Evolutionary conservation across 2,888 invertebrate genomes (phyloP).

Genomic region (Synergus umbraculus): DNA sequence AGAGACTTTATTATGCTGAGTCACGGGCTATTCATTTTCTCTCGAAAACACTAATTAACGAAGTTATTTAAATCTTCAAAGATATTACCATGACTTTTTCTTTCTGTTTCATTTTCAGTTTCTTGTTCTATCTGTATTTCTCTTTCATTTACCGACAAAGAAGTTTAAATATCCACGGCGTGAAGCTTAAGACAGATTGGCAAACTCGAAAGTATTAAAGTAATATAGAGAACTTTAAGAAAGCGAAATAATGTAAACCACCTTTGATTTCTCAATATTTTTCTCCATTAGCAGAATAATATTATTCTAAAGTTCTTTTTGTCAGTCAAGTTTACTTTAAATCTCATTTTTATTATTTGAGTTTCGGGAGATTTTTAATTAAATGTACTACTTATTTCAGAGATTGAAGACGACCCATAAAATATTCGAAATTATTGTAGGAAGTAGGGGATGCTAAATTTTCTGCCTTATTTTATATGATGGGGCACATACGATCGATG

Average conservation of each 20-base stretch:
- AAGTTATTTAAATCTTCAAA: neutral
- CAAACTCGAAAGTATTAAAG: neutral
- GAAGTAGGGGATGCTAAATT: too few relatives aligned
- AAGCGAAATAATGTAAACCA: neutral
- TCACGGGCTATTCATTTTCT: neutral
- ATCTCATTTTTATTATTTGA: too few relatives aligned
- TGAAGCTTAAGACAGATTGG: neutral
- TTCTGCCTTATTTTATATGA: too few relatives aligned
- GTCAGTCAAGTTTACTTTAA: too few relatives aligned
- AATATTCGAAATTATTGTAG: too few relatives aligned
- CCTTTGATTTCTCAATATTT: neutral
- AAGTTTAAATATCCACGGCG: neutral
- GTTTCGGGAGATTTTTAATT: too few relatives aligned
- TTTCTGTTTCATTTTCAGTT: neutral
- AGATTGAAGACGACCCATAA: too few relatives aligned
- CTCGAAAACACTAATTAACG: neutral
- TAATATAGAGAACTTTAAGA: neutral
- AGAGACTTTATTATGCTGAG: neutral
- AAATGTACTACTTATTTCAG: too few relatives aligned
- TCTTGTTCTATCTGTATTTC: neutral
- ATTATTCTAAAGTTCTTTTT: too few relatives aligned
- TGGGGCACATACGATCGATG: too few relatives aligned
- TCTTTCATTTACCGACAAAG: neutral
- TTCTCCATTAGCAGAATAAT: neutral
- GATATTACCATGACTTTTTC: neutral